Conservation (phyloP, 2,113 vertebrate genomes). For the Thalassoma bifasciatum region DNA sequence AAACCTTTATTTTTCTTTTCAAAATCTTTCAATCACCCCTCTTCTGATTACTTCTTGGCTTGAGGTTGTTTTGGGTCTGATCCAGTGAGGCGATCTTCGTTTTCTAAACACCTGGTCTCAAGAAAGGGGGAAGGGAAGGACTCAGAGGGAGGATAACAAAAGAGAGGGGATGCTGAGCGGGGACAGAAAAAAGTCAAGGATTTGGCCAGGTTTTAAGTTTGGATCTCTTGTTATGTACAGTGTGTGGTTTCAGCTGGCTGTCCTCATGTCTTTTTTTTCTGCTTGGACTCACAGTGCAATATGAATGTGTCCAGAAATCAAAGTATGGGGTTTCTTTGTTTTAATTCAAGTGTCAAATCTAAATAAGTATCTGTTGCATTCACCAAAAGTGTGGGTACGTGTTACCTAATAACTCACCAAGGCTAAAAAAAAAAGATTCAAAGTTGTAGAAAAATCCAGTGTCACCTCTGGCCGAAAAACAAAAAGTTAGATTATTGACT, state of each 20-base stretch:
- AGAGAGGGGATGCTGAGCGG: no score
- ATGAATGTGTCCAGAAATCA: no score
- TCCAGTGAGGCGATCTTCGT: conserved; percentile 10
- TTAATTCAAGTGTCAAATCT: conserved; percentile 10
- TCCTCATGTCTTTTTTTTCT: background rate
- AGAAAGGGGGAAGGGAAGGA: conserved; percentile 34
- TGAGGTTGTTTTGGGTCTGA: conserved; percentile 7
- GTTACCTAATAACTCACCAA: background rate
- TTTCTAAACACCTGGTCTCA: conserved; percentile 53
- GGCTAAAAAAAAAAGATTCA: background rate
- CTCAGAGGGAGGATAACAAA: conserved; percentile 52
- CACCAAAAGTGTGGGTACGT: background rate
- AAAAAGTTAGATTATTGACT: background rate
- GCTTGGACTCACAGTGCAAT: background rate
- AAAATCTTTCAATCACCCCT: background rate
- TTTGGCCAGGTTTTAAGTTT: no score
- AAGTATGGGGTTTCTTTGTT: background rate
- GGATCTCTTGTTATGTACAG: conserved; percentile 21
- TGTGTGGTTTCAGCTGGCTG: conserved; percentile 4
- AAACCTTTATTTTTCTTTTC: no score
- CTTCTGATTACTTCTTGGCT: conserved; percentile 12
- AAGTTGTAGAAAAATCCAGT: background rate
- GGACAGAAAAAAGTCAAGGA: no score
- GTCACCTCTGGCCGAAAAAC: conserved; percentile 1
- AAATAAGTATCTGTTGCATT: no score